Evolutionary conservation across 2,797 vertebrate species (phyloP), one percentile per base, ranked within the genome.

Genomic region (Sebastes matsubarae): DNA sequence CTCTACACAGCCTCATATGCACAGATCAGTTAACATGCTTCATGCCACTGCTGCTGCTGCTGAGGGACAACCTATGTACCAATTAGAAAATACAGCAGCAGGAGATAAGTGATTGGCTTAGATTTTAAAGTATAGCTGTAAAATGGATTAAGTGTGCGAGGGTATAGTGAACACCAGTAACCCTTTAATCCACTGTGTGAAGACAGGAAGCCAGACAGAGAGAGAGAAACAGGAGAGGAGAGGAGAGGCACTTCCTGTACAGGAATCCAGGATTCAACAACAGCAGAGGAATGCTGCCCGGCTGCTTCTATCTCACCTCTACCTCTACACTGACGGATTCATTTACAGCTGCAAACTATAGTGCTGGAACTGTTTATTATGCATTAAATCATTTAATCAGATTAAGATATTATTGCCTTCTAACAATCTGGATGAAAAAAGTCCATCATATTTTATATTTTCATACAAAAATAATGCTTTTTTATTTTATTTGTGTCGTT

Each of bases 141-240:
- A 88, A 89, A 68, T 83, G 82, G 90, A 92, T 93, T 94, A 93
- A 78, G 76, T 71, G 76, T 61, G 71, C 71, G 84, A 85, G 66
- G 89, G 78, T 78, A 55, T 76, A 81, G 80, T 88, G 86, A 84
- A 89, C 89, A 90, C 25, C 75, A 90, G 86, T 93, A 90, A 93
- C 89, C 88, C 88, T 84, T 89, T 92, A 93, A 94, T 93, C 90
- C 88, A 83, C 69, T 13, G 8, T 42, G 36, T 42, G 68, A 68
- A 61, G 81, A 75, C 77, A 90, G 86, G 84, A 86, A 83, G 83
- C 59, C 75, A 83, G 81, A 65, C 42, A 46, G 75, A 70, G 72
- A 46, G 52, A 75, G 38, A 30, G 18, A 46, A 24, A 30, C 8
- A 57, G 27, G 32, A 50, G 30, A 70, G 27, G 27, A 66, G 58